Conservation (phyloP, 2,113 vertebrate species). For the Nothobranchius furzeri region DNA sequence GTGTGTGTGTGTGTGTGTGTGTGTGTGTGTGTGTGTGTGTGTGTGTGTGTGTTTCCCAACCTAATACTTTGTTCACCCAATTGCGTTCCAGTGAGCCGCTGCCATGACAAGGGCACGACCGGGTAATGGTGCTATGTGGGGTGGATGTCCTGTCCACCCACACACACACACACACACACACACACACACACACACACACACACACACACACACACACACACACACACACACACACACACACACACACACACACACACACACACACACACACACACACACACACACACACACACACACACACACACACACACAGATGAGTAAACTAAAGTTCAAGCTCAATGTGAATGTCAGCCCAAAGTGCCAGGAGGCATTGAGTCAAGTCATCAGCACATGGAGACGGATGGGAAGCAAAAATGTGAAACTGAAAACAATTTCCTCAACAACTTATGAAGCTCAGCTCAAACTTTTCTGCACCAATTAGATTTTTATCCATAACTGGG, state of each 20-base stretch:
- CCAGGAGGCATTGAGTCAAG: slow-evolving; percentile 11
- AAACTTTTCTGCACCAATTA: not conserved
- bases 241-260: too few species aligned
- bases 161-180: too few species aligned
- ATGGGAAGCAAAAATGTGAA: not conserved
- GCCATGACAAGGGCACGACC: slow-evolving; percentile 1
- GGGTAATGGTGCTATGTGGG: not conserved
- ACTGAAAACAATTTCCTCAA: slow-evolving; percentile 2
- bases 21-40: not conserved
- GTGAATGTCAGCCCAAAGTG: slow-evolving; percentile 13
- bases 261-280: not conserved
- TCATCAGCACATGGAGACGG: not conserved
- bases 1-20: not conserved
- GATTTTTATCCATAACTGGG: too few species aligned
- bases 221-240: not conserved
- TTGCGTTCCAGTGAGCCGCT: not conserved
- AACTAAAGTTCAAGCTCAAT: slow-evolving; percentile 35
- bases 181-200: not conserved
- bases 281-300: not conserved
- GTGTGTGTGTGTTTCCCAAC: too few species aligned
- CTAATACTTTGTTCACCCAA: too few species aligned
- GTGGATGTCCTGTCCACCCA: not conserved
- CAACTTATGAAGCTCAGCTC: not conserved
- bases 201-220: not conserved
- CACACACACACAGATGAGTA: slow-evolving; percentile 9